Evolutionary conservation across 1,140 invertebrate species (phyloP).

Genomic region (Drosophila miranda): DNA sequence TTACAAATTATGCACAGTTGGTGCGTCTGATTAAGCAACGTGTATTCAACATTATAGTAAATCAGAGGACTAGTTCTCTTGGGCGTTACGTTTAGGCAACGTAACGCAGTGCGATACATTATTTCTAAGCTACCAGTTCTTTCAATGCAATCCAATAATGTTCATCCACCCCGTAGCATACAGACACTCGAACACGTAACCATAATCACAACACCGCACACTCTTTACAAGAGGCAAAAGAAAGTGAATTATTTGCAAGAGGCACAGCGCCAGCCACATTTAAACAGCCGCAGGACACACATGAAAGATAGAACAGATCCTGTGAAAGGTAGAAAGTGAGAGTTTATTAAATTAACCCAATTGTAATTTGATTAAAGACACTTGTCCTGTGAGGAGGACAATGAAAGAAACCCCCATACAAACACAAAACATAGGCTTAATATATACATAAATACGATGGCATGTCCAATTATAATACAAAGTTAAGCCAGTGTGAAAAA

Average conservation of each 20-base stretch:
- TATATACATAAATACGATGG: too few species aligned
- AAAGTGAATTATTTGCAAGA: conserved; percentile 34
- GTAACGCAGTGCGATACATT: conserved; percentile 47
- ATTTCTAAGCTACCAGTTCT: conserved; percentile 50
- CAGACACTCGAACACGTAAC: too few species aligned
- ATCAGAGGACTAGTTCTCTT: conserved; percentile 13
- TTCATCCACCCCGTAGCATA: conserved; percentile 36
- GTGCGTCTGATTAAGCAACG: too few species aligned
- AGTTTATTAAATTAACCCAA: too few species aligned
- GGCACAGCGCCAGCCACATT: too few species aligned
- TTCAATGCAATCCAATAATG: conserved; percentile 55
- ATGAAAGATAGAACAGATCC: not conserved
- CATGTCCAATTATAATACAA: too few species aligned
- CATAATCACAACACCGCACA: conserved; percentile 3
- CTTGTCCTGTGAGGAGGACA: too few species aligned
- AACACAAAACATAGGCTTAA: too few species aligned
- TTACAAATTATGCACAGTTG: conserved; percentile 27
- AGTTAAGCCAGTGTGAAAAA: too few species aligned
- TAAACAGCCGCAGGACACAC: not conserved
- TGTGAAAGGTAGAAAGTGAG: too few species aligned
- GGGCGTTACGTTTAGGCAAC: conserved; percentile 33
- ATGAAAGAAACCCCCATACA: too few species aligned
- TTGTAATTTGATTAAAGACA: too few species aligned
- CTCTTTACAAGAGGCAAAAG: not conserved
- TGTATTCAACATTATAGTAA: conserved; percentile 44